phyloP scores from a whole-genome alignment of 1,140 invertebrate species.

The Homarus americanus region DNA sequence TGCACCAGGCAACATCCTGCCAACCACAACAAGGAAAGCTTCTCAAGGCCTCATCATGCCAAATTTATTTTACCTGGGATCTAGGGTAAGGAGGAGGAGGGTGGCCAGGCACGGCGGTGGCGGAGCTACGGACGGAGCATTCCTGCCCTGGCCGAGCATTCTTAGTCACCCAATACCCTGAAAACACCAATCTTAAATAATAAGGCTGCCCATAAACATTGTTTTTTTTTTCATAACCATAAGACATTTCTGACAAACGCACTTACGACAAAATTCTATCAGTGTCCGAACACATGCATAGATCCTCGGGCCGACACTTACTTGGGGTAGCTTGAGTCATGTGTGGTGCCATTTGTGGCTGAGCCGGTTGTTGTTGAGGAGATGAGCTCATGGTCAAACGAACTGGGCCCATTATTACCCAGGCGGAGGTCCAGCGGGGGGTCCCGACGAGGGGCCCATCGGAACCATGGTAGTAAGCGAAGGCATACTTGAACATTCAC shows the following conservation, averaged over 20 bases:
- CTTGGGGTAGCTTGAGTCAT: slow-evolving; percentile 48
- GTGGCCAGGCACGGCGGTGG: slow-evolving; percentile 57
- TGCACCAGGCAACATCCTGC: slow-evolving; percentile 64
- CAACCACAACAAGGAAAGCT: slow-evolving; percentile 60
- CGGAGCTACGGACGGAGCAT: slow-evolving; percentile 46
- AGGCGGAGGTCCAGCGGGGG: slow-evolving; percentile 50
- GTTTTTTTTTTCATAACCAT: not conserved
- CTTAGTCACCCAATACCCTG: slow-evolving; percentile 39
- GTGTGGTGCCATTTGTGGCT: slow-evolving; percentile 63
- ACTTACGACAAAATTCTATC: not conserved
- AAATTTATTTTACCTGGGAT: slow-evolving; percentile 37
- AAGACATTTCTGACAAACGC: not conserved
- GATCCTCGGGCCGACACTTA: slow-evolving; percentile 11
- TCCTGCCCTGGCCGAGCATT: slow-evolving; percentile 32
- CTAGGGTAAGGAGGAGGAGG: slow-evolving; percentile 63
- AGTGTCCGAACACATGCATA: not conserved
- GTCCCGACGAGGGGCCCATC: slow-evolving; percentile 29
- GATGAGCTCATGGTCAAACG: slow-evolving; percentile 33
- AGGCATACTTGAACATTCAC: slow-evolving; percentile 24
- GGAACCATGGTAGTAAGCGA: slow-evolving; percentile 24
- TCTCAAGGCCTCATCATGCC: slow-evolving; percentile 36
- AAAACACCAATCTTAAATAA: slow-evolving; percentile 36
- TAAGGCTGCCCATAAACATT: not conserved
- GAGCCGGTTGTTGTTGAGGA: slow-evolving; percentile 49
- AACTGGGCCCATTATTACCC: slow-evolving; percentile 48